Conservation (phyloP, 2,113 vertebrate genomes). For the Ciconia boyciana region DNA sequence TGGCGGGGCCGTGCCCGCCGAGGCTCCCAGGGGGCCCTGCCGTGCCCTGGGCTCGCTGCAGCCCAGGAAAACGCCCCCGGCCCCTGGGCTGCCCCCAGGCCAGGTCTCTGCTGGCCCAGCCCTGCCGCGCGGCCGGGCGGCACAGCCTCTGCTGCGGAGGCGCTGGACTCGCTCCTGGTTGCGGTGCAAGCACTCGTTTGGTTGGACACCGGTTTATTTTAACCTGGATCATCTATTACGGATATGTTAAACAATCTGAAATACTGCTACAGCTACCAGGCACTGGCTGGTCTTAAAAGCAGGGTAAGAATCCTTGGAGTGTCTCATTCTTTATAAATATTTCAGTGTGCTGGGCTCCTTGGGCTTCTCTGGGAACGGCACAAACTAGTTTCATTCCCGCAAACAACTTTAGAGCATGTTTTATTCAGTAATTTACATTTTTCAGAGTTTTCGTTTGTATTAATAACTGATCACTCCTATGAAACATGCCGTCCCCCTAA, state of each 20-base stretch:
- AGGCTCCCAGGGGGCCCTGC: background rate
- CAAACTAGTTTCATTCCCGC: background rate
- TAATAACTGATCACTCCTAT: conserved; percentile 52
- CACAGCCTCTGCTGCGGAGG: background rate
- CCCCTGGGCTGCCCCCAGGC: background rate
- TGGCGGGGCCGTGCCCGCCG: fast-evolving
- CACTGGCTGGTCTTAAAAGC: background rate
- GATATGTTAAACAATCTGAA: background rate
- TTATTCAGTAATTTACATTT: background rate
- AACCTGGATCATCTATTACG: background rate
- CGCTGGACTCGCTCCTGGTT: background rate
- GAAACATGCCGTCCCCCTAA: conserved; percentile 8
- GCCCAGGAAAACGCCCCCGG: background rate
- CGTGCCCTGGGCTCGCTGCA: background rate
- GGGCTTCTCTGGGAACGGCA: background rate
- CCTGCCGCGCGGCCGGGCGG: fast-evolving
- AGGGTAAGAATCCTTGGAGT: background rate
- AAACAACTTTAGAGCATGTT: background rate
- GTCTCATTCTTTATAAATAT: conserved; percentile 22
- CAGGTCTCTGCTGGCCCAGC: background rate
- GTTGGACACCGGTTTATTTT: background rate
- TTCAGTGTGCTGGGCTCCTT: conserved; percentile 14
- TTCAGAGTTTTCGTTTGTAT: conserved; percentile 53
- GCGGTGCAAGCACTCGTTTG: background rate
- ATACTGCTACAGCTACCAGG: background rate